phyloP scores from a whole-genome alignment of 2,888 invertebrate species.

The Ptycholaimellus sp. region DNA sequence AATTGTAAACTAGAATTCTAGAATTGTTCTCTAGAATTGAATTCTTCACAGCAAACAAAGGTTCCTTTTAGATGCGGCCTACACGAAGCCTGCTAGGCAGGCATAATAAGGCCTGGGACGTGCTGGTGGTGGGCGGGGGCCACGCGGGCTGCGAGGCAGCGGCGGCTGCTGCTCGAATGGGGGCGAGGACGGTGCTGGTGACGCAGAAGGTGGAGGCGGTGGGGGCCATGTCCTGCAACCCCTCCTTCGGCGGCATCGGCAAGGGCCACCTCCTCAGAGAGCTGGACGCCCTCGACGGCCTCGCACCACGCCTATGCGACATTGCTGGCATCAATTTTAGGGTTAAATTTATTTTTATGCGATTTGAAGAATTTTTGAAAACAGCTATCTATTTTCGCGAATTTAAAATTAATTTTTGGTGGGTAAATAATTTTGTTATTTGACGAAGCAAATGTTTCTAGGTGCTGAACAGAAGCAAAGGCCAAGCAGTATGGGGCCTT shows the following conservation, averaged over 20 bases:
- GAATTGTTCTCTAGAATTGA: too few relatives aligned
- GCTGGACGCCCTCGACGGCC: slow-evolving; percentile 61
- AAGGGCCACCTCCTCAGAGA: slow-evolving; percentile 67
- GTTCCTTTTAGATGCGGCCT: too few relatives aligned
- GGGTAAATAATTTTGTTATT: not conserved
- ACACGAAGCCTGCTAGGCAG: too few relatives aligned
- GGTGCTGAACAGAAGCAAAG: slow-evolving; percentile 51
- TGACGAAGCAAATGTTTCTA: slow-evolving; percentile 16
- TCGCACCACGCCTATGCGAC: slow-evolving; percentile 54
- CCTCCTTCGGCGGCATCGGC: slow-evolving; percentile 71
- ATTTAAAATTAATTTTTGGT: not conserved
- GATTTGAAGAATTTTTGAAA: not conserved
- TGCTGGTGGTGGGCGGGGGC: slow-evolving; percentile 63
- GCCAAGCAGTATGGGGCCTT: slow-evolving; percentile 68
- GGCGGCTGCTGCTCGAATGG: slow-evolving; percentile 56
- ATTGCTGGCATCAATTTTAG: slow-evolving; percentile 21
- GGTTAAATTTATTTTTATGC: not conserved
- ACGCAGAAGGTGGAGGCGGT: slow-evolving; percentile 60
- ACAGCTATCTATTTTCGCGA: too few relatives aligned
- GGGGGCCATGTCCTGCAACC: slow-evolving; percentile 79
- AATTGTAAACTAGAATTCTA: too few relatives aligned
- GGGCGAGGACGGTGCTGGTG: slow-evolving; percentile 48
- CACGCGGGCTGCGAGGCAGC: slow-evolving; percentile 74
- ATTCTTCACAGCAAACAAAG: too few relatives aligned
- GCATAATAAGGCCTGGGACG: too few relatives aligned